Conservation (phyloP, 2,113 vertebrate genomes). For the Heterotis niloticus region DNA sequence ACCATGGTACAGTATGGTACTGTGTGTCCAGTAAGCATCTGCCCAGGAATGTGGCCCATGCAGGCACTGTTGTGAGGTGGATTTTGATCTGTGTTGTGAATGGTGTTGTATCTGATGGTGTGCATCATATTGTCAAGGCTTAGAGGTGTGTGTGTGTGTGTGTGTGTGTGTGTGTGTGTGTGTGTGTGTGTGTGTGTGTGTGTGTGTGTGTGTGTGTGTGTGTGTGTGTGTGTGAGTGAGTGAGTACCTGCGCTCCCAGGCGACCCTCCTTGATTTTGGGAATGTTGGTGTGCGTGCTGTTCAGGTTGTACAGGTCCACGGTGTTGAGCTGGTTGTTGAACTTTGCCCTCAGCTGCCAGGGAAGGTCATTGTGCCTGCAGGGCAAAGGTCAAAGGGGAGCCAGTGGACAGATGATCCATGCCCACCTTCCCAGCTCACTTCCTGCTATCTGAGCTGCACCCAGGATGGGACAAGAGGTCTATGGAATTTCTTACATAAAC, state of each 20-base stretch:
- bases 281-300: constrained; percentile 85
- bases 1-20: neutral
- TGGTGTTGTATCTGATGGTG: neutral
- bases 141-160: too few species aligned
- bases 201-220: neutral
- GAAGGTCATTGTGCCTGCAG: constrained; percentile 86
- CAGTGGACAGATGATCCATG: neutral
- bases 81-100: too few species aligned
- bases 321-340: constrained; percentile 76
- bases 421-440: neutral
- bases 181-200: too few species aligned
- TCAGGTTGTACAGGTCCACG: constrained; percentile 68
- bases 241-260: constrained; percentile 82
- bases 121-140: neutral
- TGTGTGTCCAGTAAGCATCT: too few species aligned
- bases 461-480: neutral
- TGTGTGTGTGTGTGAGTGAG: neutral
- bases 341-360: constrained; percentile 73
- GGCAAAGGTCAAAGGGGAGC: neutral
- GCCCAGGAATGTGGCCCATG: too few species aligned
- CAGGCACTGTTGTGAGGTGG: too few species aligned
- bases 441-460: too few species aligned
- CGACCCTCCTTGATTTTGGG: constrained; percentile 72
- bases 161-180: too few species aligned
- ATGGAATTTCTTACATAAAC: too few species aligned